A percentile compares a stretch with the other conserved stretches of the same genome.
Conservation (phyloP, 2,888 invertebrate species). For the Pilophorus perplexus region DNA sequence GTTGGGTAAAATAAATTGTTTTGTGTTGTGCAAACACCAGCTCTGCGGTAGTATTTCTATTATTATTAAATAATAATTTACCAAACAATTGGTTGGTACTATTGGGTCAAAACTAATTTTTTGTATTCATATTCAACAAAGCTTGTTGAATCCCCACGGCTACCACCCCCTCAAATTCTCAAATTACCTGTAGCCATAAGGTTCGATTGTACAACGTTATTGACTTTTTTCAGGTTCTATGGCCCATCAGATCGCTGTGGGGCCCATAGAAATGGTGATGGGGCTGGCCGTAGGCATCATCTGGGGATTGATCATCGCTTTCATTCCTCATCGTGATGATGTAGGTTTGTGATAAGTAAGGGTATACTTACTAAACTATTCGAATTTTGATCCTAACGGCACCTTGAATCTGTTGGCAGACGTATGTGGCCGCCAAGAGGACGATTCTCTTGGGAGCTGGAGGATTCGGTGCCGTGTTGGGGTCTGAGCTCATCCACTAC, state of each 20-base stretch:
- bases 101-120: no score
- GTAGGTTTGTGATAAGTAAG: no score
- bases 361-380: no score
- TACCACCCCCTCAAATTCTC: no score
- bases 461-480: constrained; percentile 64
- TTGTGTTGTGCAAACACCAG: no score
- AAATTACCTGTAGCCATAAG: no score
- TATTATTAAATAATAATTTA: no score
- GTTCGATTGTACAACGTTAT: no score
- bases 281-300: constrained; percentile 62
- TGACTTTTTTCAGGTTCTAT: constrained; percentile 19
- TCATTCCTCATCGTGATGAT: constrained; percentile 59
- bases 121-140: neutral
- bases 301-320: constrained; percentile 61
- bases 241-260: constrained; percentile 56
- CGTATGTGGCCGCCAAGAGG: constrained; percentile 48
- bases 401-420: constrained; percentile 44
- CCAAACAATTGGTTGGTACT: no score
- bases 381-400: no score
- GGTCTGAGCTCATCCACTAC: constrained; percentile 60
- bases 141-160: neutral
- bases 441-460: constrained; percentile 59
- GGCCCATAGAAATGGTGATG: constrained; percentile 61
- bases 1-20: no score
- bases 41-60: no score